Evolutionary conservation across 2,113 vertebrate species (phyloP), one percentile per base, ranked within the genome.

Genomic region (Apodemus sylvaticus): DNA sequence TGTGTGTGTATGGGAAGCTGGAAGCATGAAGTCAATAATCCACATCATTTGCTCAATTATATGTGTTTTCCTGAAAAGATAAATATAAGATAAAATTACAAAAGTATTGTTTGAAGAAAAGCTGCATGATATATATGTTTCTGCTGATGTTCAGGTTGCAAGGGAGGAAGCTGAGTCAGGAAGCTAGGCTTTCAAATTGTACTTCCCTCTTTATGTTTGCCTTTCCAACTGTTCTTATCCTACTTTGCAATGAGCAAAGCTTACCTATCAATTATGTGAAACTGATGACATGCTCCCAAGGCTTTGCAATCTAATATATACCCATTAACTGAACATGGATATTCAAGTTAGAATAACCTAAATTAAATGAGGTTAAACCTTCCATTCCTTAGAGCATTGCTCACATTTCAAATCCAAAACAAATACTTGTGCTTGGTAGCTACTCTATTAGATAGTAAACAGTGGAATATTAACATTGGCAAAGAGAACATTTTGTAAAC

Each of bases 321-420:
- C 29, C 36, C n/a, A 82, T 9, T 89, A 83, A 45, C 6, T 22
- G 66, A 48, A 22, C 29, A 12, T 36, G n/a, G 16, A 6, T 86
- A 62, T n/a, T 86, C 87, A 74, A 26, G 24, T 89, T 64, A 74
- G 34, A 70, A 26, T 87, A 86, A 53, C 70, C 53, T 70, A 70
- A 90, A 93, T 45, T 51, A 95, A 91, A 64, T 85, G 53, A 81
- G 31, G 34, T 86, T 73, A 81, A 81, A 81, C 77, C 39, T 83
- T 76, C 45, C 24, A 3, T 36, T 87, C 55, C 8, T 86, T 39
- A 60, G 34, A 48, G 34, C 3, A 26, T 7, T 51, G 42, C 3
- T 13, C 48, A 71, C 20, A 87, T 78, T 73, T 92, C 29, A 74
- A 60, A 3, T 66, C 8, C 11, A 91, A 34, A 62, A 11, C 20